Base-by-base conservation (phyloP, 2,113 vertebrate genomes). In the Pachyramphus minor region DNA sequence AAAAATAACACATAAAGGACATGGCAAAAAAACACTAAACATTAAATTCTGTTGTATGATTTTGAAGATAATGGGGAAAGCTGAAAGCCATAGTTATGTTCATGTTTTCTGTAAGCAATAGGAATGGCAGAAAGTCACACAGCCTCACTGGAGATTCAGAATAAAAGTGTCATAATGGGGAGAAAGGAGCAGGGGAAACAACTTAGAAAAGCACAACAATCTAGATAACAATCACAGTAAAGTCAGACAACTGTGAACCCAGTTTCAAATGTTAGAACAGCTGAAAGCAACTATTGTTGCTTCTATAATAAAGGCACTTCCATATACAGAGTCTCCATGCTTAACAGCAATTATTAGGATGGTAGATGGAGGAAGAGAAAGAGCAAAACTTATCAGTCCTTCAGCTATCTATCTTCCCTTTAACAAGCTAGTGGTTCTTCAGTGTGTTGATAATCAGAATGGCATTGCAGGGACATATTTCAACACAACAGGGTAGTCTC, bases 51-150 rank as follows among this genome's bases (percentile, higher is more conserved):
- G 18, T 79, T 90, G 50, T 58, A 86, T 93, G 91, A 60, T 95
- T 95, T 96, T 89, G 79, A 91, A 49, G 39, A 97, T 87, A 91
- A 90, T 8, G 21, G 87, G 28, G 53, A 91, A 96, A 89, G 22
- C 72, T 39, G 72, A 93, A 96, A 96, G 85, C 31, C 37, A 35
- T 33, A 60, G 68, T 28, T 58, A 39, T 83, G 85, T 59, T 95
- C 90, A 87, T 50, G 33, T 67, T 90, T 89, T 91, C 78, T 19
- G 27, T 33, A 35, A 94, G 28, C 63, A 93, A 76, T 33, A 82
- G 33, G 49, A 88, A 90, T 80, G 37, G 50, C 23, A 93, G 22
- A 89, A 56, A 93, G 68, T 80, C 89, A 94, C 72, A 47, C n/a
- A 91, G 39, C 28, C 30, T 76, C 64, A 52, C 25, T 94, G 47